These are phyloP conservation scores for Drosophila formosana DNA, from an alignment of 2,888 invertebrate species.

Conservation along the genomic window DNA sequence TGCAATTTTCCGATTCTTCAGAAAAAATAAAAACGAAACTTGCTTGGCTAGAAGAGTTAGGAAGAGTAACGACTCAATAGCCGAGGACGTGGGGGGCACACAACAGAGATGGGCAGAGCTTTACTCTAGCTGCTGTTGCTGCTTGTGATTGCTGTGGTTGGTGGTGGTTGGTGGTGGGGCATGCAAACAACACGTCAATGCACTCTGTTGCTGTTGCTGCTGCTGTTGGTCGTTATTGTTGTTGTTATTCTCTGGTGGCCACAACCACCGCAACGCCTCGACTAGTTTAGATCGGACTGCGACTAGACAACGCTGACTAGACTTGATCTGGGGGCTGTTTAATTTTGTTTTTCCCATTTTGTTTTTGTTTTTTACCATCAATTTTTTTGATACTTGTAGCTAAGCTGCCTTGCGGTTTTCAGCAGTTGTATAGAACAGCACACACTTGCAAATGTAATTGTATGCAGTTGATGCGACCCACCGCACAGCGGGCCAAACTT, in stretches of 20 bases:
- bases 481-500: conserved; percentile 58
- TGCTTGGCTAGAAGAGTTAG: conserved; percentile 60
- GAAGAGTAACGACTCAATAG: conserved; percentile 10
- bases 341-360: conserved; percentile 29
- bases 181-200: conserved; percentile 78
- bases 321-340: conserved; percentile 67
- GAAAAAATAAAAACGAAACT: conserved; percentile 67
- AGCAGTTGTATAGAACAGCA: conserved; percentile 38
- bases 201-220: conserved; percentile 57
- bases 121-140: conserved; percentile 26
- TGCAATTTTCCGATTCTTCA: conserved; percentile 75
- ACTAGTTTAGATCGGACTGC: conserved; percentile 74
- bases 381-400: conserved; percentile 43
- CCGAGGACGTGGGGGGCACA: conserved; percentile 4
- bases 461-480: conserved; percentile 65
- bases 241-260: conserved; percentile 49
- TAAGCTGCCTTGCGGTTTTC: conserved; percentile 44
- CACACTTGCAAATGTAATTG: conserved; percentile 51
- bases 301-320: conserved; percentile 71
- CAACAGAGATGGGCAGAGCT: conserved; percentile 55
- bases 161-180: conserved; percentile 43
- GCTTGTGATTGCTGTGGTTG: conserved; percentile 14
- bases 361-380: conserved; percentile 48
- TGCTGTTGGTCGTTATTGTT: conserved; percentile 22
- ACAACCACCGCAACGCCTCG: conserved; percentile 72